phyloP scores from a whole-genome alignment of 2,113 vertebrate species.

The Triplophysa tibetana region DNA sequence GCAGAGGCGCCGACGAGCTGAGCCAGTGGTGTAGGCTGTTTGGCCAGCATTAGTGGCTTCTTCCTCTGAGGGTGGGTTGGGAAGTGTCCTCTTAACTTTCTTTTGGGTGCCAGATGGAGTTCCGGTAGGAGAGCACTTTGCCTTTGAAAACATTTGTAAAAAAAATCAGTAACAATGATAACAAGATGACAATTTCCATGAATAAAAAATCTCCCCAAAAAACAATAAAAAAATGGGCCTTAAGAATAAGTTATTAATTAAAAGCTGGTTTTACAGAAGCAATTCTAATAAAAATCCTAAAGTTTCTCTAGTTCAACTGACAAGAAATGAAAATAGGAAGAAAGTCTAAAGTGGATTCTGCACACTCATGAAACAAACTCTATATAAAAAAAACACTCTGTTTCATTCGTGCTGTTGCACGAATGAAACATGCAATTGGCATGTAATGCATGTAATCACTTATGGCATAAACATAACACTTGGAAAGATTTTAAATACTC shows the following conservation, averaged over 20 bases:
- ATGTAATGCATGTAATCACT: no score
- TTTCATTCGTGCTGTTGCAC: background rate
- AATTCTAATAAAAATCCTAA: background rate
- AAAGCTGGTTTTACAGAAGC: background rate
- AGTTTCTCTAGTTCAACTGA: background rate
- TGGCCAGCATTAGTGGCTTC: slow-evolving; percentile 76
- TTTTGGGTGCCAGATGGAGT: slow-evolving; percentile 87
- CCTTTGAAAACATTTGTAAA: slow-evolving; percentile 65
- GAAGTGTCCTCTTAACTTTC: slow-evolving; percentile 96
- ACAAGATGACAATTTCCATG: no score
- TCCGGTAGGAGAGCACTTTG: slow-evolving; percentile 80
- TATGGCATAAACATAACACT: background rate
- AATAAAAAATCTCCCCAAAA: no score
- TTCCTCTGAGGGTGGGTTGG: slow-evolving; percentile 95
- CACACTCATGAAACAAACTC: background rate
- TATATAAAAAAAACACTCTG: background rate
- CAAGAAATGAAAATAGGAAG: background rate
- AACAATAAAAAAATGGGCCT: background rate
- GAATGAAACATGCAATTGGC: no score
- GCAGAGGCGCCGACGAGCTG: slow-evolving; percentile 89
- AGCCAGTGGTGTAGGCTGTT: slow-evolving; percentile 81
- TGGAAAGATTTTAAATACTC: slow-evolving; percentile 66
- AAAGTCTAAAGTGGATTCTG: background rate
- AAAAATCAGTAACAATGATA: background rate
- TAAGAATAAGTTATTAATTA: background rate